Evolutionary conservation across 2,113 vertebrate species (phyloP), one percentile per base, ranked within the genome.

Genomic region (Sylvietta virens): DNA sequence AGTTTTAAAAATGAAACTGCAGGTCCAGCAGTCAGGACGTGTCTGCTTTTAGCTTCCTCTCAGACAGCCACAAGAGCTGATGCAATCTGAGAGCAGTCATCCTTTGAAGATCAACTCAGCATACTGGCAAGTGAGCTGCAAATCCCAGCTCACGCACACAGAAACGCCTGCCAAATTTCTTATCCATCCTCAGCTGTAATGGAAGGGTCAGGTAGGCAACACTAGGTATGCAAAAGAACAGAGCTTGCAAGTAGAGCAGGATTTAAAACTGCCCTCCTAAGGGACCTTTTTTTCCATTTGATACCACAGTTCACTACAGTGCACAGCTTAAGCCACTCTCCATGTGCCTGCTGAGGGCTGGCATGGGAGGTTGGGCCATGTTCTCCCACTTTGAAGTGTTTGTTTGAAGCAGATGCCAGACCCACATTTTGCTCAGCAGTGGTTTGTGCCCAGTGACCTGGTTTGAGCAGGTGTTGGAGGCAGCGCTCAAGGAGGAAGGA

Each of bases 311-410:
- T 81, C 39, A 35, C 10, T 40, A 24, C 81, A 79, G 33, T 4
- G 2, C 64, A 74, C 18, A 54, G 60, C n/a, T 88, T 23, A 60
- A 76, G 21, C 15, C 0, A 0, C 13, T 73, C 35, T 54, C 2
- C 0, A 1, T 11, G 40, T 1, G 1, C 15, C 56, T 44, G 60
- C 27, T 30, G 20, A 27, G 7, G 20, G 26, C n/a, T 16, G 26
- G 47, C 27, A 61, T 0, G 0, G 28, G 40, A 67, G 26, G 3
- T 0, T 57, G 14, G 23, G 60, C 56, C 20, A 26, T 0, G 0
- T 11, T 71, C 54, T 48, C 27, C 10, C 3, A 2, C 11, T 66
- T 17, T 4, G 19, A 72, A 66, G 24, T 4, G 19, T 47, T 35
- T 4, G 12, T 48, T 30, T 91, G 81, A 92, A 91, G 53, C 1